Conservation (phyloP, 2,797 vertebrate genomes). For the Vireo griseus region DNA sequence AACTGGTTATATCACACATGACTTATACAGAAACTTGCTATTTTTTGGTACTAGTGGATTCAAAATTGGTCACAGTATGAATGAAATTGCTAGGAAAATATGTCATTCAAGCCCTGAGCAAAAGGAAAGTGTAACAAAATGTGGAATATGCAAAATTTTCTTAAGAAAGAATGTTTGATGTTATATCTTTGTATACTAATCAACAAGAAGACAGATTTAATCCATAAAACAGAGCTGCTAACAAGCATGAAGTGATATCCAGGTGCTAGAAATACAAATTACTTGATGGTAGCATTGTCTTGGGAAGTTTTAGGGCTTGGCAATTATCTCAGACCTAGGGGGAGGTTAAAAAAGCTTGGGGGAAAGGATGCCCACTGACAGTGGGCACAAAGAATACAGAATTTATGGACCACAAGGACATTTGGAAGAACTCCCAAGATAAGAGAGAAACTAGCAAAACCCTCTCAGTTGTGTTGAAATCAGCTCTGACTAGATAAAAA, state of each 20-base stretch:
- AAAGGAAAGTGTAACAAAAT: background rate
- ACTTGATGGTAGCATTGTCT: background rate
- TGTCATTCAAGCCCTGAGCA: background rate
- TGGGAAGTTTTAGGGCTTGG: background rate
- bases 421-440: background rate
- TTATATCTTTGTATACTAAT: background rate
- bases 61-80: background rate
- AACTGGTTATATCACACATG: background rate
- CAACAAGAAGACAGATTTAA: background rate
- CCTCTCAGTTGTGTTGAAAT: background rate
- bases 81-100: background rate
- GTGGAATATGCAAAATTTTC: background rate
- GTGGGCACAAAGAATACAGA: background rate
- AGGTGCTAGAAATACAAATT: background rate
- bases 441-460: background rate
- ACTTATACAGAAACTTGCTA: background rate
- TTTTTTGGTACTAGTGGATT: background rate
- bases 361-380: background rate
- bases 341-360: background rate
- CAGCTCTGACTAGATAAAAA: background rate
- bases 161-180: background rate
- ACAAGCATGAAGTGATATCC: background rate
- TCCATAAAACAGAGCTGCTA: background rate
- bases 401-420: background rate
- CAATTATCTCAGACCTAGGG: background rate